Percentiles rank a stretch among this genome's conserved stretches.
These are phyloP conservation scores for Labia minor DNA, from an alignment of 2,888 invertebrate species.

Conservation along the genomic window DNA sequence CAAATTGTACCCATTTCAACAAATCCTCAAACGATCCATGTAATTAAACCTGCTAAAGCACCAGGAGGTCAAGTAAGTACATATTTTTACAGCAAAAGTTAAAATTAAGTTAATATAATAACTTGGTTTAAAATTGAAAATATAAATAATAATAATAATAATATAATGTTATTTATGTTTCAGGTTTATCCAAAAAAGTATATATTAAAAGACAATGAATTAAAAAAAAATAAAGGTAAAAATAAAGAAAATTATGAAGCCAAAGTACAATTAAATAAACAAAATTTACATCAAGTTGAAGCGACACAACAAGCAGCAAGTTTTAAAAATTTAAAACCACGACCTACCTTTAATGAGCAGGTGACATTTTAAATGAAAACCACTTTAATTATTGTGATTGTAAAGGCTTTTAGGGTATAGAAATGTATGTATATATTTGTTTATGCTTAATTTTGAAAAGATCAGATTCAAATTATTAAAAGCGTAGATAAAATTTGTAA, in stretches of 20 bases:
- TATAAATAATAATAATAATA: too few relatives aligned
- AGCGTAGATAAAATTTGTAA: too few relatives aligned
- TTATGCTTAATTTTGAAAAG: too few relatives aligned
- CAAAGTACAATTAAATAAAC: constrained; percentile 3
- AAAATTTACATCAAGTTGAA: constrained; percentile 2
- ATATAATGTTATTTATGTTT: not conserved
- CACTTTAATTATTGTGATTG: not conserved
- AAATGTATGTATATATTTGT: too few relatives aligned
- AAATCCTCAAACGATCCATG: not conserved
- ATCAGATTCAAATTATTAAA: too few relatives aligned
- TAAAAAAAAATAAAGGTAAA: not conserved
- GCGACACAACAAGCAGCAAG: not conserved
- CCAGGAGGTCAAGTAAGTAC: not conserved
- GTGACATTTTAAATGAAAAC: not conserved
- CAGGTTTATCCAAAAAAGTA: not conserved
- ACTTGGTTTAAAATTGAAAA: too few relatives aligned
- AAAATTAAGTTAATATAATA: too few relatives aligned
- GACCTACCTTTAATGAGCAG: not conserved
- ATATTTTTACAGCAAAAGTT: too few relatives aligned
- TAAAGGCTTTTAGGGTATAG: too few relatives aligned
- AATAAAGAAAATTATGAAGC: not conserved
- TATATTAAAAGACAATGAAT: not conserved
- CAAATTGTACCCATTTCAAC: not conserved
- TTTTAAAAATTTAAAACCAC: not conserved
- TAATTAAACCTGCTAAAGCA: not conserved